Conservation (phyloP, 2,797 vertebrate genomes). For the Lepus townsendii region DNA sequence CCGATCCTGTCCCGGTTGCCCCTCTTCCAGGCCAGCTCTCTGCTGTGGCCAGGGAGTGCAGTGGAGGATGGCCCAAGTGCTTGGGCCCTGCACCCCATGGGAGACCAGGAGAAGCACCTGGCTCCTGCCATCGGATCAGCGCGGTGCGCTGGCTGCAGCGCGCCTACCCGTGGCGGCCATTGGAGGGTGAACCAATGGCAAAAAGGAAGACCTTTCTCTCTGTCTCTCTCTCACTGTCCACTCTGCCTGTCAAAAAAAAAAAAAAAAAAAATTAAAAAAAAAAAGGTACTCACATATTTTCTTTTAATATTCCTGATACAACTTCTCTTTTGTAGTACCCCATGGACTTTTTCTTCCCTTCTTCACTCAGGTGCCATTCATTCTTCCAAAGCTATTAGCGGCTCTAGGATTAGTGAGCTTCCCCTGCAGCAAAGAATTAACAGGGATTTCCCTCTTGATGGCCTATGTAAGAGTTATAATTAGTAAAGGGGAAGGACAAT, state of each 20-base stretch:
- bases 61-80: too few species aligned
- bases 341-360: background rate
- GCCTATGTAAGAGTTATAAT: slow-evolving; percentile 34
- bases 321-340: slow-evolving; percentile 10
- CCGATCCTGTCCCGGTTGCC: too few species aligned
- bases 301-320: slow-evolving; percentile 25
- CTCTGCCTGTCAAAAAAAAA: background rate
- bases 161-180: too few species aligned
- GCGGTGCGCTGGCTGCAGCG: too few species aligned
- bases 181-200: too few species aligned
- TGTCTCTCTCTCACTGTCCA: too few species aligned
- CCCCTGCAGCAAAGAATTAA: slow-evolving; percentile 63
- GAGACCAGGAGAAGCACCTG: too few species aligned
- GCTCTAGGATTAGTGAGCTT: slow-evolving; percentile 62
- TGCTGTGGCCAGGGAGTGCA: too few species aligned
- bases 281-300: background rate
- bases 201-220: too few species aligned
- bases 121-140: too few species aligned
- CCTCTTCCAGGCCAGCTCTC: too few species aligned
- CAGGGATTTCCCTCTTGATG: slow-evolving; percentile 59
- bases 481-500: slow-evolving; percentile 64
- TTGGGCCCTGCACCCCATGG: too few species aligned
- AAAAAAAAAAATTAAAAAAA: slow-evolving; percentile 19
- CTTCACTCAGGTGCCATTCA: background rate
- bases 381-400: background rate